phyloP scores from a whole-genome alignment of 2,888 invertebrate species.

The Lathronympha strigana region DNA sequence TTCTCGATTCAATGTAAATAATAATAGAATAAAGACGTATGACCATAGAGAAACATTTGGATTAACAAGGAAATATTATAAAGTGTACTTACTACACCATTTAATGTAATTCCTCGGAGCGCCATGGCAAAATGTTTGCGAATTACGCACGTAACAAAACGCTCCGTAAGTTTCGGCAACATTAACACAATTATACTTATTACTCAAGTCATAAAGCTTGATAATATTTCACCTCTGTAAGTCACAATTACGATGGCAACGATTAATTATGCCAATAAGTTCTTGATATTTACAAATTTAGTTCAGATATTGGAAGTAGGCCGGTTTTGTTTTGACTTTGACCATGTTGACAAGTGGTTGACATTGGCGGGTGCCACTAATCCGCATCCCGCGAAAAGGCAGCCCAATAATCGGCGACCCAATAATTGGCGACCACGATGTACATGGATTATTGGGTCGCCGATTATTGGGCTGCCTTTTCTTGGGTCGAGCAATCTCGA shows the following conservation, averaged over 20 bases:
- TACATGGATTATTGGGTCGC: no score
- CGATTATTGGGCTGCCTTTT: no score
- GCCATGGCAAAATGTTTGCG: constrained; percentile 19
- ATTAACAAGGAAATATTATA: not conserved
- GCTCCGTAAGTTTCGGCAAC: constrained; percentile 7
- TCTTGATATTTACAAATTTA: not conserved
- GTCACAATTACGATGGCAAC: constrained; percentile 10
- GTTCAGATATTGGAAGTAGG: not conserved
- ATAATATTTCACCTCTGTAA: constrained; percentile 19
- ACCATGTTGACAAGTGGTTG: no score
- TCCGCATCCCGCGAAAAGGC: no score
- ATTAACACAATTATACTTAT: not conserved
- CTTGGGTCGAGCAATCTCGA: no score
- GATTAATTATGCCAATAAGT: not conserved
- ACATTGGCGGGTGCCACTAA: not conserved
- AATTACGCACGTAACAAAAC: constrained; percentile 5
- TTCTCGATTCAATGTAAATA: not conserved
- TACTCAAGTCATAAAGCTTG: constrained; percentile 4
- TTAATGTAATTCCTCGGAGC: constrained; percentile 15
- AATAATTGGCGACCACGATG: no score
- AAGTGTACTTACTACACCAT: constrained; percentile 32
- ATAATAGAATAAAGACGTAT: not conserved
- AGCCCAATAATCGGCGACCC: no score
- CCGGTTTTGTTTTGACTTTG: constrained; percentile 24
- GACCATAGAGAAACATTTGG: not conserved